phyloP scores from a whole-genome alignment of 2,888 invertebrate genomes.

The Brenthis hecate region DNA sequence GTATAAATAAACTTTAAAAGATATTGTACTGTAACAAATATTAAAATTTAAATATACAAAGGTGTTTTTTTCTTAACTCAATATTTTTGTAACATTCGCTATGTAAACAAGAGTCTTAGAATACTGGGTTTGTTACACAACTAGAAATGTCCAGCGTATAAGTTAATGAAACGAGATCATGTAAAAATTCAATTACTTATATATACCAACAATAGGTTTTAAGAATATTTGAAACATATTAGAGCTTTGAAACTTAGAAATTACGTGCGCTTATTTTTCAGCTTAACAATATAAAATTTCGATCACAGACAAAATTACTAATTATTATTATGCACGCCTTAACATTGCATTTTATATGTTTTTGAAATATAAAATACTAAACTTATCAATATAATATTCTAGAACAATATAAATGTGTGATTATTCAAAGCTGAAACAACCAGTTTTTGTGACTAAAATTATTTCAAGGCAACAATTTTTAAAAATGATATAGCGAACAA shows the following conservation, averaged over 20 bases:
- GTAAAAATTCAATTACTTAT: conserved; percentile 19
- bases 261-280: conserved; percentile 66
- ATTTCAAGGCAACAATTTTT: conserved; percentile 65
- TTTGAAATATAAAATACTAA: conserved; percentile 76
- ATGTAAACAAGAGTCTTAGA: conserved; percentile 15
- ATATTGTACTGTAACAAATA: background rate
- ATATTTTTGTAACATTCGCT: background rate
- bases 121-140: background rate
- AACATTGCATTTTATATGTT: conserved; percentile 65
- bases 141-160: conserved; percentile 7
- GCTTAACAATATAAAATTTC: conserved; percentile 79
- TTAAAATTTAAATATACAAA: background rate
- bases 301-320: conserved; percentile 81
- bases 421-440: conserved; percentile 74
- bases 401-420: conserved; percentile 66
- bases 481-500: conserved; percentile 62
- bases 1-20: too few relatives aligned
- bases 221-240: conserved; percentile 22
- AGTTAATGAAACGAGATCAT: conserved; percentile 15
- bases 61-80: background rate
- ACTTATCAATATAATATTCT: conserved; percentile 70
- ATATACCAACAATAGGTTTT: conserved; percentile 20
- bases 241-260: conserved; percentile 34
- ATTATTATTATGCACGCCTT: conserved; percentile 66
- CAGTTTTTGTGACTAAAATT: conserved; percentile 68